phyloP scores from a whole-genome alignment of 2,113 vertebrate species.

The Cephalopholis sonnerati region DNA sequence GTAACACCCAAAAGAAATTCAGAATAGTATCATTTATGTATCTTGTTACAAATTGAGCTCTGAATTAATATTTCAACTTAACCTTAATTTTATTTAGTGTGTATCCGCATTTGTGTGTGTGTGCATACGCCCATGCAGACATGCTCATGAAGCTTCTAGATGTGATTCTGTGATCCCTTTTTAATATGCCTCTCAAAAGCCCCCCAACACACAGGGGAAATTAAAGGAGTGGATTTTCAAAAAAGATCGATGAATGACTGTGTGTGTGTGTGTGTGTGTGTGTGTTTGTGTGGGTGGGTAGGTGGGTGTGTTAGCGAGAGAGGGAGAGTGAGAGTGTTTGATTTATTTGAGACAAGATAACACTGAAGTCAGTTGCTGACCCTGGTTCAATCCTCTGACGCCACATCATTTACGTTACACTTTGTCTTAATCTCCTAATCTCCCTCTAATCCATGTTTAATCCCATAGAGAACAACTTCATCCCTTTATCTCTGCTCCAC shows the following conservation, averaged over 20 bases:
- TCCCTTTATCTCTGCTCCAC: conserved; percentile 52
- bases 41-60: neutral
- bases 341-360: conserved; percentile 43
- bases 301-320: too few species aligned
- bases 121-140: neutral
- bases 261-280: neutral
- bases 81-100: neutral
- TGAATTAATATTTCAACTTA: neutral
- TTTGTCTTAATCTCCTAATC: conserved; percentile 71
- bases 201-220: conserved; percentile 5
- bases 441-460: conserved; percentile 64
- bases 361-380: conserved; percentile 27
- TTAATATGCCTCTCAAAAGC: conserved; percentile 8
- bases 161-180: neutral
- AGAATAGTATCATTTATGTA: neutral
- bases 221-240: conserved; percentile 23
- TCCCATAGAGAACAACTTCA: conserved; percentile 61
- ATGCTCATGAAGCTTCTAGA: neutral
- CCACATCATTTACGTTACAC: conserved; percentile 52
- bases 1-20: neutral
- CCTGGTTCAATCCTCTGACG: conserved; percentile 42
- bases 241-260: conserved; percentile 5
- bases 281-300: too few species aligned
- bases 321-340: neutral
- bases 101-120: neutral